These are phyloP conservation scores for Plecturocebus donacophilus DNA, from an alignment of 2,113 vertebrate genomes.

Conservation along the genomic window DNA sequence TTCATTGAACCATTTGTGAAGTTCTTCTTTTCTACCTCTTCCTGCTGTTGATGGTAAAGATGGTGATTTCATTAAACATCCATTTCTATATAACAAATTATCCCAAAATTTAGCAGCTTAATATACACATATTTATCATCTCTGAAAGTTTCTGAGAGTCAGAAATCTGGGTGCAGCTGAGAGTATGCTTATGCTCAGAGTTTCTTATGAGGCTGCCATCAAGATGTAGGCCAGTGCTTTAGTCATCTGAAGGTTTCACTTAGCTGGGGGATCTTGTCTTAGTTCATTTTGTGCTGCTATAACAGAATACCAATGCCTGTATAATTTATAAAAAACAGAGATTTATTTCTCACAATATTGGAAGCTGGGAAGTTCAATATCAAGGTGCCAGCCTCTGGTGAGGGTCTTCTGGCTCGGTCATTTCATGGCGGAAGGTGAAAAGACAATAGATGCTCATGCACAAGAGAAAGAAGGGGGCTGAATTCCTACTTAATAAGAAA, in stretches of 20 bases:
- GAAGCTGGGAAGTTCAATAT: background rate
- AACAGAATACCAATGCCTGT: background rate
- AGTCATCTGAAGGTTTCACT: background rate
- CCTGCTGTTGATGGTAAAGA: background rate
- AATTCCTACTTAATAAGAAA: background rate
- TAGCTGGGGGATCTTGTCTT: background rate
- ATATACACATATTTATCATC: background rate
- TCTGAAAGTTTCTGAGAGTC: background rate
- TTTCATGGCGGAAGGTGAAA: background rate
- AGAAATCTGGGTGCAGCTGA: background rate
- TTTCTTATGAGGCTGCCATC: background rate
- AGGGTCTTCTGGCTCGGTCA: background rate
- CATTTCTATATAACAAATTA: background rate
- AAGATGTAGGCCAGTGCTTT: background rate
- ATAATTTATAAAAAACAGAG: background rate
- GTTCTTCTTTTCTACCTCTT: background rate
- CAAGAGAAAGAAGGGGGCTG: background rate
- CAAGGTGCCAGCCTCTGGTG: background rate
- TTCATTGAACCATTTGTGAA: background rate
- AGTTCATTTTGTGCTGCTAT: background rate
- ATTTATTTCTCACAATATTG: background rate
- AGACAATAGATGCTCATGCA: background rate
- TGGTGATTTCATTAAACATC: background rate
- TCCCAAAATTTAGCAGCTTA: background rate
- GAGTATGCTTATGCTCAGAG: background rate